Percentiles rank a stretch among this genome's conserved stretches.
Conservation (phyloP, 2,797 vertebrate species). For the Xyrichtys novacula region DNA sequence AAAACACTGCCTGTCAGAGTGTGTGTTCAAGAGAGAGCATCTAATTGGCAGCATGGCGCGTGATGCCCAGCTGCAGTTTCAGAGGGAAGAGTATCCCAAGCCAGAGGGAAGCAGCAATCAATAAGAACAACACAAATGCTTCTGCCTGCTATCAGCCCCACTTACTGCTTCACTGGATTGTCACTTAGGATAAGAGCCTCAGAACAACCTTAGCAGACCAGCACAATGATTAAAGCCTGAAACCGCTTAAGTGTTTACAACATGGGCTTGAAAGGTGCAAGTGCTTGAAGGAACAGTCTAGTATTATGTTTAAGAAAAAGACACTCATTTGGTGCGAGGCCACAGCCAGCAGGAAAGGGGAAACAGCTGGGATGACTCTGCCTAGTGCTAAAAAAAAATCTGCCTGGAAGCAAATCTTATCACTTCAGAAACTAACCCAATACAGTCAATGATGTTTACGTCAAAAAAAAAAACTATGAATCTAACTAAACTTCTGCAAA, state of each 20-base stretch:
- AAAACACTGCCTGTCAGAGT: constrained; percentile 41
- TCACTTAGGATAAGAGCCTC: constrained; percentile 43
- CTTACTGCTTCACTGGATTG: constrained; percentile 58
- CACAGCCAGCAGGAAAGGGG: neutral
- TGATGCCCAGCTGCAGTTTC: constrained; percentile 63
- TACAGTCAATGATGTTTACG: too few relatives aligned
- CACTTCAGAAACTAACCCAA: neutral
- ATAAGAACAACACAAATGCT: constrained; percentile 57
- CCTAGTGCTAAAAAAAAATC: neutral
- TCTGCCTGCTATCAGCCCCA: constrained; percentile 58
- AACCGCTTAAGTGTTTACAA: constrained; percentile 28
- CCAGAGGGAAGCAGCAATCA: constrained; percentile 63
- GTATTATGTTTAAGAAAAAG: neutral
- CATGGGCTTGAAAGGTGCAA: constrained; percentile 1
- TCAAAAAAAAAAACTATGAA: too few relatives aligned
- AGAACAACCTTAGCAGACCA: constrained; percentile 14
- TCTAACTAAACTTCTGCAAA: too few relatives aligned
- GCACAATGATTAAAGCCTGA: constrained; percentile 25
- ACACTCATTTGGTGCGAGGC: neutral
- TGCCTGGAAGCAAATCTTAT: too few relatives aligned
- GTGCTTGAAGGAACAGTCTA: neutral
- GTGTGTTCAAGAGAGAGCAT: constrained; percentile 31
- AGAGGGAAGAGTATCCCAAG: constrained; percentile 50
- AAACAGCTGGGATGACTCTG: neutral
- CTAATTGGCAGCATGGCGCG: constrained; percentile 70